phyloP scores from a whole-genome alignment of 35 echinoderm and acorn worm genomes.

The Heliocidaris tuberculata region DNA sequence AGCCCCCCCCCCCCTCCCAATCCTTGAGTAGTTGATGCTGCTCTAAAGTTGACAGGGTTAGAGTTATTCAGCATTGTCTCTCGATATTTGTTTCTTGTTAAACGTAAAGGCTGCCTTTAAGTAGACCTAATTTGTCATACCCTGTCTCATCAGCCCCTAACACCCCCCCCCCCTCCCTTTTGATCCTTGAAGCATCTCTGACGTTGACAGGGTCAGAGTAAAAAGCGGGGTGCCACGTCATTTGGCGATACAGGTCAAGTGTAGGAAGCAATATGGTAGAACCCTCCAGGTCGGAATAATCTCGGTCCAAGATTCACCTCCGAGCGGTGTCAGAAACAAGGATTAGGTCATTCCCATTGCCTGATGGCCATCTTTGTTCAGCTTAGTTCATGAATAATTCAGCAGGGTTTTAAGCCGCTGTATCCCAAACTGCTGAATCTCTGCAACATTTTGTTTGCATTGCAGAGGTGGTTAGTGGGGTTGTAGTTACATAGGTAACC shows the following conservation, averaged over 20 bases:
- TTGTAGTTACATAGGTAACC: too few species aligned
- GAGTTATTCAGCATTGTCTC: too few species aligned
- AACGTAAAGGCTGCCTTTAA: too few species aligned
- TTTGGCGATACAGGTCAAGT: constrained; percentile 8
- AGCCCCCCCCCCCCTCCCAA: too few species aligned
- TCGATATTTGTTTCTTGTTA: too few species aligned
- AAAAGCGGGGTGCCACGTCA: neutral
- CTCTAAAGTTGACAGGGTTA: too few species aligned
- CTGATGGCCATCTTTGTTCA: neutral
- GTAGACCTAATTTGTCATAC: too few species aligned
- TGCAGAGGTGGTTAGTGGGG: too few species aligned
- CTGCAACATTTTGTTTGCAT: neutral
- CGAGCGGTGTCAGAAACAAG: neutral
- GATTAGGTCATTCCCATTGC: neutral
- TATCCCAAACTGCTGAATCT: neutral
- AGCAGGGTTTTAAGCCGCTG: neutral
- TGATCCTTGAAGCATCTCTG: neutral
- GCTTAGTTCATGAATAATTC: neutral
- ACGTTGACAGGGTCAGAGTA: neutral
- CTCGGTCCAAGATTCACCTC: neutral
- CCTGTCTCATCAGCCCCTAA: too few species aligned
- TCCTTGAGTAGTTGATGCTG: too few species aligned
- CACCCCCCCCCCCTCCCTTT: neutral
- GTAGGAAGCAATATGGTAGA: constrained; percentile 3
- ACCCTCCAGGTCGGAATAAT: neutral